Base-by-base conservation (phyloP, 1,140 invertebrate species). In the Drosophila lacertosa region DNA sequence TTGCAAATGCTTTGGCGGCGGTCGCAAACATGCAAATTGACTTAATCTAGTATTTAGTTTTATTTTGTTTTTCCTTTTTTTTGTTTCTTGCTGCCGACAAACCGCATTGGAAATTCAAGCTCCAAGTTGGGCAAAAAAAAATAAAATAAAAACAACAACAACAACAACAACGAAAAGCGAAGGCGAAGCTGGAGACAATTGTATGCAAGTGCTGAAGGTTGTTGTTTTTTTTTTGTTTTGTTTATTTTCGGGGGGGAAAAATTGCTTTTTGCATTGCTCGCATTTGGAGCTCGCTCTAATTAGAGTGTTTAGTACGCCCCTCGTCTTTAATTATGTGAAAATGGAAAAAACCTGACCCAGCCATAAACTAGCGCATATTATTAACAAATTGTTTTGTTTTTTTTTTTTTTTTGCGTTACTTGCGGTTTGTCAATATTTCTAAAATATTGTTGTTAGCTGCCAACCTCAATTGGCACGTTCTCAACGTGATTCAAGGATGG, bases 381-480 rank as follows among this genome's bases (percentile, higher is more conserved):
- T 74, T 59, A 62, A 54, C 44, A 79, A 84, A 78, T 75, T 60
- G 58, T 53, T 71, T 58, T 65, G 50, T 33, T 53, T 57, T 32
- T 32, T 16, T 29, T 10, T 51, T 39, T 50, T 18, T 50, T 13
- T 53, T 60, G 70, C 26, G 68, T 66, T 60, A 59, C 50, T 58
- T 84, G 81, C 64, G 81, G 81, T 86, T 84, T 74, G 77, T 66
- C 73, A 77, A 77, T 83, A 69, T 69, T 54, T 71, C 50, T 48
- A 69, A n/a, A n/a, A 80, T 86, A 76, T 66, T 57, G 65, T 79
- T 75, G 53, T 75, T 29, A 45, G 54, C 74, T 74, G 69, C 35
- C 59, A 77, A 84, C 81, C 81, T 68, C 81, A 84, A 84, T 86
- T 88, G 81, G 81, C 81, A 84, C 81, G 81, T 84, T 84, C 81